Evolutionary conservation across 2,888 invertebrate genomes (phyloP).

Genomic region (Perdita meconis): DNA sequence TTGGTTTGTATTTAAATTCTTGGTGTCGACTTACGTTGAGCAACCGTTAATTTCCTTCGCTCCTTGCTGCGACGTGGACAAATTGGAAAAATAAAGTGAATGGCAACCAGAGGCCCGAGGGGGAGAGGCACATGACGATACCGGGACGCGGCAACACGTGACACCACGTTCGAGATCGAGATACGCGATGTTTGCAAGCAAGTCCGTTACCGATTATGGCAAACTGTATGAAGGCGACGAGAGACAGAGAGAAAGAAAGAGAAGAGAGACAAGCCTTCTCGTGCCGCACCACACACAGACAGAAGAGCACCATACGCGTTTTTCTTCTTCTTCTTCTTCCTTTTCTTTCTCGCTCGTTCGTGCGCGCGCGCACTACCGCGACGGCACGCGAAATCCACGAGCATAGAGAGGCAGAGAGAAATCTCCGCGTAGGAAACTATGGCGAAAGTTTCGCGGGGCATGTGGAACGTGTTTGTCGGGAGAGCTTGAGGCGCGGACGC

Average conservation of each 20-base stretch:
- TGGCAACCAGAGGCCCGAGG: constrained; percentile 32
- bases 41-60: constrained; percentile 36
- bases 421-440: constrained; percentile 29
- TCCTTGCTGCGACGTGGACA: constrained; percentile 26
- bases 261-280: constrained; percentile 35
- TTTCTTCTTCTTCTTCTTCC: too few relatives aligned
- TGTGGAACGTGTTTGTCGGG: constrained; percentile 17
- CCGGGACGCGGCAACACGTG: constrained; percentile 48
- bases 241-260: neutral
- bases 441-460: constrained; percentile 46
- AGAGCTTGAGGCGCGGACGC: constrained; percentile 2
- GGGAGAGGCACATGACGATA: constrained; percentile 13
- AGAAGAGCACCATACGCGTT: constrained; percentile 14
- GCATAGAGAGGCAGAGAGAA: neutral
- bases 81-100: constrained; percentile 41
- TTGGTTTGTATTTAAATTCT: constrained; percentile 18
- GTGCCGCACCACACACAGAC: too few relatives aligned
- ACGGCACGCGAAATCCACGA: constrained; percentile 12
- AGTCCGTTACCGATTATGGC: constrained; percentile 55
- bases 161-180: constrained; percentile 33
- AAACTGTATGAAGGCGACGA: constrained; percentile 19
- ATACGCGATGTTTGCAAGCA: constrained; percentile 47
- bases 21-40: constrained; percentile 31
- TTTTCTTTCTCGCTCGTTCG: constrained; percentile 16
- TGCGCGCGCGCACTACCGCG: constrained; percentile 6